Evolutionary conservation across 2,888 invertebrate genomes (phyloP).

Genomic region (Synergus gifuensis): DNA sequence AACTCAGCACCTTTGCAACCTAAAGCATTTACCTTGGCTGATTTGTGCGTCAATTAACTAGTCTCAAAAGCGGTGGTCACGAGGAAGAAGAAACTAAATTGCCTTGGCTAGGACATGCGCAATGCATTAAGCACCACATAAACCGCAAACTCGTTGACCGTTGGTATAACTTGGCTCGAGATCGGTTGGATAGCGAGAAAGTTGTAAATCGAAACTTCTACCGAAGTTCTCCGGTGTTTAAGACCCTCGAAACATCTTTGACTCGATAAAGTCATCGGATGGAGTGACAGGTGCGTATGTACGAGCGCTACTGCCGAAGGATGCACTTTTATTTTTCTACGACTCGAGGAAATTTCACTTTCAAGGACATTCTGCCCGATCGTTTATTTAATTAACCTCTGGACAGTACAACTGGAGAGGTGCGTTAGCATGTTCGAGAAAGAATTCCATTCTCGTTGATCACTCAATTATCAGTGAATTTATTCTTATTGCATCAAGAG

Average conservation of each 20-base stretch:
- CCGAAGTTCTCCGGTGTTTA: constrained; percentile 13
- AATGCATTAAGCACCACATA: constrained; percentile 30
- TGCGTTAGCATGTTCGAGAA: background rate
- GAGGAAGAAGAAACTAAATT: constrained; percentile 47
- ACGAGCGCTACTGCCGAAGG: background rate
- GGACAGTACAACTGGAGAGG: background rate
- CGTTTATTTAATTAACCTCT: constrained; percentile 31
- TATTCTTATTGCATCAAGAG: constrained; percentile 48
- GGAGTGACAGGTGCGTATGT: constrained; percentile 43
- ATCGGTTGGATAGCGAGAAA: constrained; percentile 44
- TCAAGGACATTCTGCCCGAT: background rate
- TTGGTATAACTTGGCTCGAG: constrained; percentile 16
- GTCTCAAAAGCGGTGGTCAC: constrained; percentile 22
- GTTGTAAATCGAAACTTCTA: constrained; percentile 49
- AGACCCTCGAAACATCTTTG: constrained; percentile 26
- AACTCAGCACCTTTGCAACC: background rate
- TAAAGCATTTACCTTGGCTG: constrained; percentile 32
- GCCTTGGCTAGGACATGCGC: constrained; percentile 45
- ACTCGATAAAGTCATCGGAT: constrained; percentile 47
- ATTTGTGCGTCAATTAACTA: constrained; percentile 46
- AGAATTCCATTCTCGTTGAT: constrained; percentile 45
- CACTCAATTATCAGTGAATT: constrained; percentile 49
- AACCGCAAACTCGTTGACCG: constrained; percentile 48
- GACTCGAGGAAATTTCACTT: background rate
- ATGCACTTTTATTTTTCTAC: constrained; percentile 7